Base-by-base conservation (phyloP, 2,888 invertebrate species). In the Drosophila sordidula region DNA sequence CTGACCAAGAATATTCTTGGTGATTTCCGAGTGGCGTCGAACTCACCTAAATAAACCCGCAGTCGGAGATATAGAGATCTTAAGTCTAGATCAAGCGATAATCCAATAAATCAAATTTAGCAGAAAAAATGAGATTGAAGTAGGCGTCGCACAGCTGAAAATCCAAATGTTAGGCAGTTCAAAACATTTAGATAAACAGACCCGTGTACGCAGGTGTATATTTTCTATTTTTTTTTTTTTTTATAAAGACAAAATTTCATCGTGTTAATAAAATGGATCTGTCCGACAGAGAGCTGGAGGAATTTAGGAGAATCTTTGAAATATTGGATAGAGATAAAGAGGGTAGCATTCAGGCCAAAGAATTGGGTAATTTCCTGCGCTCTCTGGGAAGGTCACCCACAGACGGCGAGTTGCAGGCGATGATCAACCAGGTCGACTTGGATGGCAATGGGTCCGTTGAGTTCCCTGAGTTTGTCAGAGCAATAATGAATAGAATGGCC, bases 401-500 rank as follows among this genome's bases (percentile, higher is more conserved):
- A 1, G 70, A 71, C 0, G 5, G 2, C 0, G 45, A 59, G 1
- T 11, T 76, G 12, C 12, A 42, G 4, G 6, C 98, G 93, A 98
- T 99, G 98, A 98, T 99, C 94, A 98, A 98, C 93, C 98, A 99
- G 94, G 98, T 99, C 90, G 99, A 99, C 93, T 81, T 82, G 45
- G 90, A 91, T 85, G 92, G 92, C 89, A 86, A 90, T 93, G 99
- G 98, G 90, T 97, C 97, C 91, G 98, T 99, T 93, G 98, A 98
- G 93, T 99, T 99, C 93, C 97, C 98, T 80, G 98, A 99, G 93
- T 99, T 99, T 94, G 95, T 98, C 87, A 97, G 97, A 90, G 98
- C 98, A 98, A 98, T 99, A 98, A 97, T 98, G 89, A 95, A 97
- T 90, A 98, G 98, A 94, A 98, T 98, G 97, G 97, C 98, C 93